Percentiles rank a stretch among this genome's conserved stretches.
Evolutionary conservation across 2,113 vertebrate genomes (phyloP).

Genomic region (Scytalopus superciliaris): DNA sequence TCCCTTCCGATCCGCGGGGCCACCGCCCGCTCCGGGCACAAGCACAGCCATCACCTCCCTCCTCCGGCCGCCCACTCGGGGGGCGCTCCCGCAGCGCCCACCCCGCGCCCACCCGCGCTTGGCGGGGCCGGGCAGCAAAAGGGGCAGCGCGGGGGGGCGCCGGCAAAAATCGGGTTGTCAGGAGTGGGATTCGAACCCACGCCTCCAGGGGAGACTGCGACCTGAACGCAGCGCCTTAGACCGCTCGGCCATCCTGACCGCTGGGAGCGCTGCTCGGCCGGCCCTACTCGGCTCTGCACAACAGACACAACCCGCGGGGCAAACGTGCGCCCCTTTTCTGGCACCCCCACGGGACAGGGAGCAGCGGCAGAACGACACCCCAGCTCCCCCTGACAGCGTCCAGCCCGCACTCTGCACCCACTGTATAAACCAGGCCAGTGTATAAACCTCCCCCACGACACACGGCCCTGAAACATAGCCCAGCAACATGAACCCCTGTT

Average conservation of each 20-base stretch:
- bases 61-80: no score
- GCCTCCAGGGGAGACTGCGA: conserved; percentile 76
- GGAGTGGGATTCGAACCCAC: conserved; percentile 75
- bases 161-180: rapidly evolving
- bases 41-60: no score
- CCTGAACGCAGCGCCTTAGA: conserved; percentile 82
- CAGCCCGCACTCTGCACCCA: background rate
- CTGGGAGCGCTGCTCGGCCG: rapidly evolving
- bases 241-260: conserved; percentile 78
- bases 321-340: no score
- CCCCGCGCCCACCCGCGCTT: rapidly evolving
- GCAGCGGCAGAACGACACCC: no score
- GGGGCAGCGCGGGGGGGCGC: rapidly evolving
- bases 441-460: rapidly evolving
- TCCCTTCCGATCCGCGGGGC: no score
- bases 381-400: background rate
- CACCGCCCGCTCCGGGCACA: rapidly evolving
- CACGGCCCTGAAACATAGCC: rapidly evolving
- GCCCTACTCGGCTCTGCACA: rapidly evolving
- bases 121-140: rapidly evolving
- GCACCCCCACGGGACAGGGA: no score
- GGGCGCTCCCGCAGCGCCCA: no score
- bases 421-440: background rate
- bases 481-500: rapidly evolving
- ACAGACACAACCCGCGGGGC: no score